Base-by-base conservation (phyloP, 2,888 invertebrate genomes). In the Galerucella calmariensis region DNA sequence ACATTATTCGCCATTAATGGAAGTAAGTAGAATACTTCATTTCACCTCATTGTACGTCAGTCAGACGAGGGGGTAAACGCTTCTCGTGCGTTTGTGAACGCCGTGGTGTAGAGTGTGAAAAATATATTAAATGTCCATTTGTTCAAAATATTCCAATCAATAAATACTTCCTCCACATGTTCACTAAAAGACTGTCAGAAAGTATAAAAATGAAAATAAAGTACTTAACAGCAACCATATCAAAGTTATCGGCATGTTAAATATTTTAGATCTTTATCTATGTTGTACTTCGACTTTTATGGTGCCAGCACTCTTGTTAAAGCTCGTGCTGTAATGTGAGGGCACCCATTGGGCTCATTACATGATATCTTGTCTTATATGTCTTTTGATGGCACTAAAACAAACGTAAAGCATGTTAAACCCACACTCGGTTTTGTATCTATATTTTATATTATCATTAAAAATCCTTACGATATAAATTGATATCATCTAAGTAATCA, bases 271-370 rank as follows among this genome's bases (percentile, higher is more conserved):
- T 56, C 56, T 20, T 56, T 56, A 20, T 56, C 56, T 56, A 20
- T 56, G 56, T 56, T 56, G 56, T 56, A 56, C 16, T 20, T 56
- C 56, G 56, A 20, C 56, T 56, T 56, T 56, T 56, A 56, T 20
- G 56, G 56, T 56, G 56, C 56, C 16, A 56, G 20, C 20, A 20
- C 20, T 16, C 56, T 56, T 56, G 56, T 56, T 56, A 56, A 56
- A 56, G 56, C 20, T 56, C n/a, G 20, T 20, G 56, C 56, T 20
- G 56, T 56, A 56, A 56, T 56, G 20, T 56, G 20, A 56, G 20
- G 56, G 56, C 56, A 56, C 56, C 56, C 56, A 56, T 56, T 56
- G 16, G 56, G 20, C n/a, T 56, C 20, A 56, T 56, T 56, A 56
- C 56, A 56, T 16, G 56, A 56, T 20, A 20, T 56, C 20, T 56